Evolutionary conservation across 2,888 invertebrate species (phyloP), one percentile per base, ranked within the genome.

Genomic region (Trypoxylon attenuatum): DNA sequence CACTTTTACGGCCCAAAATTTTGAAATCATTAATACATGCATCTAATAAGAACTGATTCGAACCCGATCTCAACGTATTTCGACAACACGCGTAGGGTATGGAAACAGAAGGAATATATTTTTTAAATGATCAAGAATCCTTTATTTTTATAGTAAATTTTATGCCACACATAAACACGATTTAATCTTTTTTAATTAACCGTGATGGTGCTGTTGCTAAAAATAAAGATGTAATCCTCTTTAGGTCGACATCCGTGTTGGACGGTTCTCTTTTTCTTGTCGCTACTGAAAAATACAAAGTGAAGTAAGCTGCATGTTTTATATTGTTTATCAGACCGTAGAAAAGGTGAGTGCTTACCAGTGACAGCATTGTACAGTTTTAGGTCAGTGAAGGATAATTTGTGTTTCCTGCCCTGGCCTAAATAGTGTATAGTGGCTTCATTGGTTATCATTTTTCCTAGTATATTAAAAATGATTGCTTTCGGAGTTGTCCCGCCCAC

Each of bases 351-450:
- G 18, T 58, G 39, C 51, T 58, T 45, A 58, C 52, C 45, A 45
- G n/a, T 52, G 45, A 52, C 29, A 22, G 52, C 58, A 51, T 41
- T 29, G 39, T 58, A 58, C 18, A 58, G 16, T 46, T 46, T 58
- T 27, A 52, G 52, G 16, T 52, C 19, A n/a, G 52, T 16, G 1
- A 58, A 46, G 0, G 58, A 23, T 49, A 58, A 52, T 41, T 41
- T 58, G 13, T 52, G 41, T 41, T 53, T 59, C 13, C 33, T 22
- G n/a, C 52, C 59, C 27, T 53, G 59, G 8, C 47, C 59, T 10
- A 47, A 59, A 47, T 43, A 59, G 16, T 2, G 4, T 13, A 33
- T 39, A 2, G 47, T 52, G 8, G 45, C 52, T 27, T 58, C 15
- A 38, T 51, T 50, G 5, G 39, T 51, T 16, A 58, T 1, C 16